Base-by-base conservation (phyloP, 2,888 invertebrate genomes). In the Mythimna lalbum region DNA sequence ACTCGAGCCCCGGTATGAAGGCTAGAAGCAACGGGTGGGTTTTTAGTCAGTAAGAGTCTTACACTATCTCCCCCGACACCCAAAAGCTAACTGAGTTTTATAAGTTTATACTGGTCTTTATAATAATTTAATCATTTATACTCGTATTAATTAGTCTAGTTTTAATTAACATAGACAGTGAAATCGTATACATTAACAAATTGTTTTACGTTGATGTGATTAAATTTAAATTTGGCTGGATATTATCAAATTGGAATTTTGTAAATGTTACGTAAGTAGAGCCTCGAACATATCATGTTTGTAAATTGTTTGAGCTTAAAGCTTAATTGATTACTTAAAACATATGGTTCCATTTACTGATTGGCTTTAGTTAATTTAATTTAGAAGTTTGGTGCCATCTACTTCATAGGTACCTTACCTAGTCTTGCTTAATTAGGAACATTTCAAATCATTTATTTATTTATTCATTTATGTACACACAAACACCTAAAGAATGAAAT, bases 161-260 rank as follows among this genome's bases (percentile, higher is more conserved):
- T 55, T 55, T 68, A 60, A 55, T 55, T 33, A 76, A 56, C 27
- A 61, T 61, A 43, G 75, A 60, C 68, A 73, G 31, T 55, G 7
- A 53, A 68, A 61, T 55, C 31, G n/a, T 39, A 39, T 12, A 39
- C 1, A 39, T 39, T 39, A 39, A 6, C 5, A 17, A 43, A 43
- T 17, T 17, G 17, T 17, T 14, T 52, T 36, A 53, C 36, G 49
- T 43, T 27, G 31, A 31, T 47, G 23, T 27, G 5, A 36, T 31
- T 50, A 2, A 53, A 33, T 39, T 49, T 59, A 14, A 31, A 73
- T 57, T 49, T 6, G 21, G 3, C 6, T 57, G 21, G 14, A 2
- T 23, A 17, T 69, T 23, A 76, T 36, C 4, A 73, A 53, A 63
- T 47, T 55, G 73, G 23, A 52, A 57, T 69, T 43, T 70, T 55